A percentile compares a stretch with the other conserved stretches of the same genome.
Evolutionary conservation across 2,113 vertebrate genomes (phyloP).

Genomic region (Phylloscopus trochilus): DNA sequence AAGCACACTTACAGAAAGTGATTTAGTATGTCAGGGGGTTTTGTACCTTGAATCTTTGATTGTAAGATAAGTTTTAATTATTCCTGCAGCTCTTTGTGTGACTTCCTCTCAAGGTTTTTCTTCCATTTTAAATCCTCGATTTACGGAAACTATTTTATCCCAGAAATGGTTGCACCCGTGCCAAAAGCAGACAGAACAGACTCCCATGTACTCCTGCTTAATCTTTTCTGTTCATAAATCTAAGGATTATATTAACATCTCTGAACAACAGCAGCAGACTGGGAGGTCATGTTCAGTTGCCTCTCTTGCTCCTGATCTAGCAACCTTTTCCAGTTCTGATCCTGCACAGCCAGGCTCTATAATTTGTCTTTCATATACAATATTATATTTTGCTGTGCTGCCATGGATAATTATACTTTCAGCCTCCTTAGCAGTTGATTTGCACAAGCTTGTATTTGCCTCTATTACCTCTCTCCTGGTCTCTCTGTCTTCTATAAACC

Average conservation of each 20-base stretch:
- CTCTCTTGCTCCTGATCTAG: not conserved
- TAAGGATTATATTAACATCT: constrained; percentile 42
- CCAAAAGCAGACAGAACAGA: constrained; percentile 32
- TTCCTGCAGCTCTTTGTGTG: not conserved
- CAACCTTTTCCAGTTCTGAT: not conserved
- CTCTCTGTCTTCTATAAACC: not conserved
- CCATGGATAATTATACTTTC: not conserved
- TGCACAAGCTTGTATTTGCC: not conserved
- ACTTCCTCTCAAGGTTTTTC: not conserved
- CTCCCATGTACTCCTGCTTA: constrained; percentile 31
- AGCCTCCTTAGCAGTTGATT: not conserved
- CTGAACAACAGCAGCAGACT: not conserved
- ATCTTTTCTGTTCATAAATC: constrained; percentile 53
- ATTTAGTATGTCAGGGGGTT: not conserved
- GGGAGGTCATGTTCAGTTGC: not conserved
- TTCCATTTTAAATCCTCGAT: not conserved
- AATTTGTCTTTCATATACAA: not conserved
- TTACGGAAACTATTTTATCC: not conserved
- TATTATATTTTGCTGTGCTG: not conserved
- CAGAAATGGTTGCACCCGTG: constrained; percentile 15
- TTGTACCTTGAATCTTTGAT: not conserved
- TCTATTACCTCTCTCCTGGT: not conserved
- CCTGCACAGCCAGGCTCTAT: not conserved
- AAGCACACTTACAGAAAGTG: not conserved
- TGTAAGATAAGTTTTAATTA: not conserved